Evolutionary conservation across 2,888 invertebrate genomes (phyloP).

Genomic region (Branchinecta sandiegonensis): DNA sequence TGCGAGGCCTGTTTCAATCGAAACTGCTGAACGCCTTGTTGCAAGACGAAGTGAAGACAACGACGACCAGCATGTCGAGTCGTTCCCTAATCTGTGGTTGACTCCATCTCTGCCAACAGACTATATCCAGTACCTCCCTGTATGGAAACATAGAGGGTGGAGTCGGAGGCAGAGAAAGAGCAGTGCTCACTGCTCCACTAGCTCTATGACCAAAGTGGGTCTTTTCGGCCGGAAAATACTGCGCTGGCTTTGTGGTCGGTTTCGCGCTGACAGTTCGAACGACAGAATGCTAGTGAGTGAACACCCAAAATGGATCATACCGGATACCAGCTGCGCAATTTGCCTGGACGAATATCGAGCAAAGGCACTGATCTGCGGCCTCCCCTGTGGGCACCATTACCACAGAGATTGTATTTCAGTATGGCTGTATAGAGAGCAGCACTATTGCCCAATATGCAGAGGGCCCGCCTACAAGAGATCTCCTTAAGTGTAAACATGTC

Average conservation of each 20-base stretch:
- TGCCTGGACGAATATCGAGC: constrained; percentile 38
- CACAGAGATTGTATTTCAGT: constrained; percentile 39
- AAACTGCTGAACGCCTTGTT: constrained; percentile 18
- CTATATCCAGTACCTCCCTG: constrained; percentile 38
- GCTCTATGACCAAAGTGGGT: constrained; percentile 5
- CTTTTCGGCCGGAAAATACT: background rate
- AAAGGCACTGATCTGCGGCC: constrained; percentile 36
- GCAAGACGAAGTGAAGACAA: constrained; percentile 30
- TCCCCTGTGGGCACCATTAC: constrained; percentile 41
- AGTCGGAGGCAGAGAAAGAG: constrained; percentile 19
- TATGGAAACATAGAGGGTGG: constrained; percentile 35
- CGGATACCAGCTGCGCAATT: constrained; percentile 38
- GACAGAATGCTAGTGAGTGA: background rate
- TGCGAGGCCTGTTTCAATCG: constrained; percentile 19
- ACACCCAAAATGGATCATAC: constrained; percentile 31
- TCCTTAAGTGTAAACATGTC: too few species aligned
- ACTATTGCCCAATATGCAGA: constrained; percentile 41
- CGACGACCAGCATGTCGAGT: constrained; percentile 35
- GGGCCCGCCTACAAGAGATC: constrained; percentile 37
- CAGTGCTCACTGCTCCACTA: background rate
- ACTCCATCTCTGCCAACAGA: constrained; percentile 36
- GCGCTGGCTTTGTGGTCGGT: constrained; percentile 1
- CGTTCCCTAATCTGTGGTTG: constrained; percentile 37
- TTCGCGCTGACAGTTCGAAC: background rate
- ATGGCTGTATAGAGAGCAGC: constrained; percentile 40